Base-by-base conservation (phyloP, 2,888 invertebrate species). In the Agrenia bidenticulata region DNA sequence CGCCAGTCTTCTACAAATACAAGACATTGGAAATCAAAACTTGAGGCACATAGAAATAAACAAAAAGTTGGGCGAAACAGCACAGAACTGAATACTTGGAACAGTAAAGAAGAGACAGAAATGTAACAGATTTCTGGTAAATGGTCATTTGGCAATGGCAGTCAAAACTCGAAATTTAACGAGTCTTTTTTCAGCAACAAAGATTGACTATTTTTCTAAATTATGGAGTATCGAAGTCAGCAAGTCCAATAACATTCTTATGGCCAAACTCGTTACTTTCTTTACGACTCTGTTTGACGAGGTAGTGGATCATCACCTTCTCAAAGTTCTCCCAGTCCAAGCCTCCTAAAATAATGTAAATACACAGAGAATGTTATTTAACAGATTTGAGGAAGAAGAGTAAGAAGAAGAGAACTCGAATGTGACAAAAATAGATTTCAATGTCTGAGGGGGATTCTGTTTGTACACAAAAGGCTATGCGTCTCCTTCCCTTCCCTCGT, bases 261-360 rank as follows among this genome's bases (percentile, higher is more conserved):
- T 64, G 60, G 2, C 53, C 55, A 42, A 60, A 60, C 23, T 59
- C 60, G 24, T 60, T 60, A 61, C 67, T 67, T 32, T 70, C 70
- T 57, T 65, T 67, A 56, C 67, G 62, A 24, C 64, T 64, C 53
- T 70, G 67, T 57, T 67, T 67, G 45, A 67, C 70, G 17, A 70
- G 65, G 53, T 66, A 70, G 63, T 70, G 70, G 54, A 70, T 59
- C 67, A 67, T 67, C 24, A 67, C 67, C 13, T 53, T 42, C 64
- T 67, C 65, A 62, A 70, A 70, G 63, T 60, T 64, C 26, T 70
- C 67, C 58, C 56, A 70, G 61, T 70, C 65, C 32, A 70, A 62
- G 7, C 41, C 58, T 2, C 64, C 67, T 70, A 42, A 42, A 62
- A 56, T 58, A 24, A 45, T 57, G 45, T 45, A 45, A 45, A 17